Percentiles rank a stretch among this genome's conserved stretches.
Conservation (phyloP, 2,888 invertebrate genomes). For the Nezara viridula region DNA sequence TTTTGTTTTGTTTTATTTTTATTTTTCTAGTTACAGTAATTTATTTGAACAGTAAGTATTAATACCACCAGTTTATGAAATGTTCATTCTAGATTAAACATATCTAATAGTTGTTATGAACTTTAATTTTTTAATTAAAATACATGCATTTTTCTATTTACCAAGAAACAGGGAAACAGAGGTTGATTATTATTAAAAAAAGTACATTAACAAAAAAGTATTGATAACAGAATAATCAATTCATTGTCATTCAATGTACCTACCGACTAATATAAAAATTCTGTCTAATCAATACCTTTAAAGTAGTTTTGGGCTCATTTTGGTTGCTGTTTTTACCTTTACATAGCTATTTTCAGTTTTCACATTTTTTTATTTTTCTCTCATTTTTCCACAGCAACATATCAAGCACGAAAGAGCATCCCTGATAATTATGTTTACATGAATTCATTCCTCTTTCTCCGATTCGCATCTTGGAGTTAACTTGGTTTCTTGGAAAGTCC, state of each 20-base stretch:
- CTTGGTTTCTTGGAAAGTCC: background rate
- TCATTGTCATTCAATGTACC: too few species aligned
- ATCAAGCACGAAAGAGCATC: too few species aligned
- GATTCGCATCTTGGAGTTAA: too few species aligned
- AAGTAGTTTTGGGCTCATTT: background rate
- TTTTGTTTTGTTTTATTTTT: background rate
- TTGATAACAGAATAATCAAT: background rate
- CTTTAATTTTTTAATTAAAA: background rate
- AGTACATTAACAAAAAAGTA: too few species aligned
- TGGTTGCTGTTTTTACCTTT: background rate
- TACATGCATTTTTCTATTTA: background rate
- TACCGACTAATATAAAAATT: background rate
- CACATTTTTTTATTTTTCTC: too few species aligned
- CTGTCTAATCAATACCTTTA: background rate
- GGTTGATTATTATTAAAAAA: background rate
- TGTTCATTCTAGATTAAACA: background rate
- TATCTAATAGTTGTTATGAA: background rate
- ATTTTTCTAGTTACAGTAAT: background rate
- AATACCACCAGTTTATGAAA: background rate
- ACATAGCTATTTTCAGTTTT: too few species aligned
- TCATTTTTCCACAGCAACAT: background rate
- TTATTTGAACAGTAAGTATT: conserved; percentile 8
- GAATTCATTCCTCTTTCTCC: too few species aligned
- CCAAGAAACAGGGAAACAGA: background rate
- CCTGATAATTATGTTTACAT: too few species aligned